These are phyloP conservation scores for Dermochelys coriacea DNA, from an alignment of 2,797 vertebrate genomes.

Conservation along the genomic window DNA sequence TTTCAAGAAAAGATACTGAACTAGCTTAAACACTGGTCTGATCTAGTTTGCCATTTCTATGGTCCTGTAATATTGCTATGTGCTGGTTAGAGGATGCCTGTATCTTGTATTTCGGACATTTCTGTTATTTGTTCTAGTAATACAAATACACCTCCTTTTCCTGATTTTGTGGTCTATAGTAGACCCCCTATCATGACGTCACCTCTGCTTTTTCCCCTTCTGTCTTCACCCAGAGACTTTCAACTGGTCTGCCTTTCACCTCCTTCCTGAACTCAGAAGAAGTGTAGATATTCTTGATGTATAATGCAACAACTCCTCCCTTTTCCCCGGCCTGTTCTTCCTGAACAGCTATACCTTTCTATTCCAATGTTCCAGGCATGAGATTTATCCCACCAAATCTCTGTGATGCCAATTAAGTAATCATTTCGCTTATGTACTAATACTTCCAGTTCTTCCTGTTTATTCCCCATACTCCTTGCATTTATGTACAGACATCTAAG, in stretches of 20 bases:
- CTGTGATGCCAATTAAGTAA: background rate
- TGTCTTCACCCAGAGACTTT: background rate
- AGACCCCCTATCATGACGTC: background rate
- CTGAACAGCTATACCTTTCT: background rate
- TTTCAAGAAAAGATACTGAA: background rate
- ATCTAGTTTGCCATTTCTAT: background rate
- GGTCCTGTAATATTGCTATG: background rate
- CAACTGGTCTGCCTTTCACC: background rate
- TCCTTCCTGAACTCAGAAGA: background rate
- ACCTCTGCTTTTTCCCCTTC: background rate
- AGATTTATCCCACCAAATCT: background rate
- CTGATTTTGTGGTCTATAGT: background rate
- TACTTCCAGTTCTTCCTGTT: background rate
- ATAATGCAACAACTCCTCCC: background rate
- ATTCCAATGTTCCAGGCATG: background rate
- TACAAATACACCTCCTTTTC: background rate
- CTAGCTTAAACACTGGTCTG: background rate
- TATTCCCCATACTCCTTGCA: background rate
- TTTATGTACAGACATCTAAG: background rate
- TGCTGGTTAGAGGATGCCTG: background rate
- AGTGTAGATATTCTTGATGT: background rate
- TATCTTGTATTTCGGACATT: background rate
- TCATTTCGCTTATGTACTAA: background rate
- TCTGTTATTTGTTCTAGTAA: background rate
- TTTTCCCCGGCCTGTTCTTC: background rate